Percentiles rank a stretch among this genome's conserved stretches.
Evolutionary conservation across 2,888 invertebrate genomes (phyloP).

Genomic region (Agriopis marginaria): DNA sequence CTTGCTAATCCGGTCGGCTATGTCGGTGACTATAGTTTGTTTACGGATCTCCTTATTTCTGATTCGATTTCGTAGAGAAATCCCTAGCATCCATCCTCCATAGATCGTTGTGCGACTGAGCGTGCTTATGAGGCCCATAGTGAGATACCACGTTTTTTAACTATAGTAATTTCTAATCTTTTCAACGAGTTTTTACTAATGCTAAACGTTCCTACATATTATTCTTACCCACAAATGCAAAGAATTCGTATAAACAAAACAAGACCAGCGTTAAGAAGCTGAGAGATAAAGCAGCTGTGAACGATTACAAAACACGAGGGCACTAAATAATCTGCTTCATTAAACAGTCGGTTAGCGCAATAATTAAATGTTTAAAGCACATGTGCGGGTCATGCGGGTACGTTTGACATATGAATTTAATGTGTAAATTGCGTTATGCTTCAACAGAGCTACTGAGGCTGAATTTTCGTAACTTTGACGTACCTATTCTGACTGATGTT

Average conservation of each 20-base stretch:
- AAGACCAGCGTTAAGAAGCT: conserved; percentile 1
- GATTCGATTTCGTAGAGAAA: too few relatives aligned
- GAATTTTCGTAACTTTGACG: conserved; percentile 16
- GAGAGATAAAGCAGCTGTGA: conserved; percentile 16
- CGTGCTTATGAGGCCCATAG: too few relatives aligned
- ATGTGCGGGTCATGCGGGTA: conserved; percentile 24
- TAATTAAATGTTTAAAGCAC: conserved; percentile 33
- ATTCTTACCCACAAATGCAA: background rate
- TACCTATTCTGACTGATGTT: too few relatives aligned
- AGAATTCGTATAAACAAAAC: conserved; percentile 7
- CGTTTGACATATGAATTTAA: conserved; percentile 28
- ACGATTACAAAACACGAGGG: conserved; percentile 21
- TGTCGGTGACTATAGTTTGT: too few relatives aligned
- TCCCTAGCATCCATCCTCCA: too few relatives aligned
- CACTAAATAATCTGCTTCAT: conserved; percentile 27
- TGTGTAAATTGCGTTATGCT: conserved; percentile 18
- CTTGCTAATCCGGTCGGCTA: too few relatives aligned
- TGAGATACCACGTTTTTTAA: too few relatives aligned
- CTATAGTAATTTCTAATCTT: too few relatives aligned
- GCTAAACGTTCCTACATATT: background rate
- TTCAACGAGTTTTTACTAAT: too few relatives aligned
- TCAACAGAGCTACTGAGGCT: conserved; percentile 8
- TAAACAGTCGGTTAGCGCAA: conserved; percentile 31
- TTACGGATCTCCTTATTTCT: too few relatives aligned
- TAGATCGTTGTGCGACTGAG: too few relatives aligned